phyloP scores from a whole-genome alignment of 2,797 vertebrate genomes.

The Gobio occitaniae region DNA sequence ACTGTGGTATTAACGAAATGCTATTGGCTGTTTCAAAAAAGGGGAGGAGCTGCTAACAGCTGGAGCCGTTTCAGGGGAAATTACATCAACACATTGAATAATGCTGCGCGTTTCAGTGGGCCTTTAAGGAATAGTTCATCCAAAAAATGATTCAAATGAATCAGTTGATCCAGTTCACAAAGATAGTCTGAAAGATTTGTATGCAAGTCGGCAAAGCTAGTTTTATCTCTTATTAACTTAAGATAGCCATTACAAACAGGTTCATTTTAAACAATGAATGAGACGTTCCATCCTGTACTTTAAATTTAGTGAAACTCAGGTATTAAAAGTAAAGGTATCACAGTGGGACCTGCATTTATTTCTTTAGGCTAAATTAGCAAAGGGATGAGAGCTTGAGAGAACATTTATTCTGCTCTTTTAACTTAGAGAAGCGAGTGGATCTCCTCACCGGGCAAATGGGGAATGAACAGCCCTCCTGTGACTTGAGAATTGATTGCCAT shows the following conservation, averaged over 20 bases:
- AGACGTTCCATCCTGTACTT: neutral
- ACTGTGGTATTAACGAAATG: no score
- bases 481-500: slow-evolving; percentile 62
- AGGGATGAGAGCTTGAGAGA: slow-evolving; percentile 70
- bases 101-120: no score
- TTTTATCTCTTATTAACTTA: neutral
- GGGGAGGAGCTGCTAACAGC: no score
- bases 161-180: neutral
- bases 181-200: neutral
- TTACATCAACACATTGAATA: no score
- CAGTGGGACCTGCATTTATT: slow-evolving; percentile 69
- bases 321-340: slow-evolving; percentile 60
- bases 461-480: slow-evolving; percentile 57
- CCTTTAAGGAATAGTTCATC: neutral
- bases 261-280: neutral
- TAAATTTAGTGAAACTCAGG: slow-evolving; percentile 24
- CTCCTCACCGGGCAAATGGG: slow-evolving; percentile 51
- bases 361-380: slow-evolving; percentile 73
- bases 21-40: no score
- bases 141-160: neutral
- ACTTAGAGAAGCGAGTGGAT: slow-evolving; percentile 56
- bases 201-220: no score
- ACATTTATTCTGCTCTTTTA: slow-evolving; percentile 64
- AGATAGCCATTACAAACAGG: neutral
- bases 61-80: no score